Base-by-base conservation (phyloP, 30 jellyfish, hydroid and myxozoan species). In the Turritopsis rubra region DNA sequence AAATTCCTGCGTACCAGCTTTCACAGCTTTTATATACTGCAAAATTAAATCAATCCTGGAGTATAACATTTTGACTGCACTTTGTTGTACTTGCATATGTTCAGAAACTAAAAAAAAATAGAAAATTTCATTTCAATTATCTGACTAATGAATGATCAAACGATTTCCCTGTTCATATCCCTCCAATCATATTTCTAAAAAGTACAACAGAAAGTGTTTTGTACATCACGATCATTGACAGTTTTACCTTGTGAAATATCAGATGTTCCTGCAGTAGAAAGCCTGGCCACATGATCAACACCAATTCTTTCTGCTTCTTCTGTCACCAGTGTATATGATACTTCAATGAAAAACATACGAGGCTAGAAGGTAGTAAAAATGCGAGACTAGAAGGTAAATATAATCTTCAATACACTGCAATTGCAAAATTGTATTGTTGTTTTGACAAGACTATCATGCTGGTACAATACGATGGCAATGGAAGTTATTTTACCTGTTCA, bases 291-390 rank as follows among this genome's bases (percentile, higher is more conserved):
- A 31, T 93, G 98, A 72, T 93, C 98, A 16, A 93, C 98, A n/a
- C 98, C 98, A 41, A 93, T 93, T 54, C 98, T 84, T 80, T 93
- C 98, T 54, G 98, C 98, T 68, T 93, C 98, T 73, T 93, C 98
- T 13, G 98, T 87, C 60, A 96, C 98, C 27, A 93, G 80, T 20
- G 98, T 93, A 90, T 88, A 93, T 21, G 93, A 88, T 16, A 93
- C 98, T 84, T 93, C 96, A 25, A 93, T 79, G 77, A 93, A 93
- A 1, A 85, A 83, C 65, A 88, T 88, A 24, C 98, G 93, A 7
- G 97, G 97, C 98, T 93, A 52, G 0, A 27, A 82, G 25, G 8
- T 20, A 52, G 60, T 41, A 29, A n/a, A n/a, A n/a, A n/a, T n/a
- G n/a, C n/a, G n/a, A n/a, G n/a, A n/a, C n/a, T n/a, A n/a, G n/a